These are phyloP conservation scores for Drosophila phalerata DNA, from an alignment of 2,888 invertebrate genomes.

Conservation along the genomic window DNA sequence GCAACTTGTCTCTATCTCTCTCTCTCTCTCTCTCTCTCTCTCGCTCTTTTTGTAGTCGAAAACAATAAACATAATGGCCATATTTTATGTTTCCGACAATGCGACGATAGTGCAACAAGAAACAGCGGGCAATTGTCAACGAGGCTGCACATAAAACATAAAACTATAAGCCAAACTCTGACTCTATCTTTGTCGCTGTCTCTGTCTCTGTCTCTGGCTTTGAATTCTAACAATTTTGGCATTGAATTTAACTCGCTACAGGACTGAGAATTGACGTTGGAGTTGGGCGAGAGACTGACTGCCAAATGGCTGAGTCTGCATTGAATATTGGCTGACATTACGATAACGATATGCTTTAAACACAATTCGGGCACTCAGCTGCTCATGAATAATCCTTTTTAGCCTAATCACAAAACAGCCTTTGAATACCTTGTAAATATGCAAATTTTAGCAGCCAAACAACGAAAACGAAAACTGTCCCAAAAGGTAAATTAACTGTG, in stretches of 20 bases:
- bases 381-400: slow-evolving; percentile 77
- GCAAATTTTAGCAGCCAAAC: slow-evolving; percentile 52
- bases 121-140: slow-evolving; percentile 79
- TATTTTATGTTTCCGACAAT: slow-evolving; percentile 78
- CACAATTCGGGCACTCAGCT: slow-evolving; percentile 33
- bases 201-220: neutral
- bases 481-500: slow-evolving; percentile 60
- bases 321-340: slow-evolving; percentile 57
- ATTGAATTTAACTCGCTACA: slow-evolving; percentile 38
- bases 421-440: slow-evolving; percentile 48
- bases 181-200: neutral
- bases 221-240: slow-evolving; percentile 55
- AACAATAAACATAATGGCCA: slow-evolving; percentile 76
- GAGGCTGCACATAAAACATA: slow-evolving; percentile 47
- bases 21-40: slow-evolving; percentile 15
- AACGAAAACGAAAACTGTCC: slow-evolving; percentile 22
- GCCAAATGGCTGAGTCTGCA: slow-evolving; percentile 40
- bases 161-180: slow-evolving; percentile 47
- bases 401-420: slow-evolving; percentile 43
- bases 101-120: slow-evolving; percentile 54
- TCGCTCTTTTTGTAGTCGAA: slow-evolving; percentile 38
- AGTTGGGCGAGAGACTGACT: slow-evolving; percentile 3
- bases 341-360: slow-evolving; percentile 50
- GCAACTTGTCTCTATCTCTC: slow-evolving; percentile 14
- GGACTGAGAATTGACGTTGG: neutral